Evolutionary conservation across 2,113 vertebrate species (phyloP).

Genomic region (Poeciliopsis occidentalis): DNA sequence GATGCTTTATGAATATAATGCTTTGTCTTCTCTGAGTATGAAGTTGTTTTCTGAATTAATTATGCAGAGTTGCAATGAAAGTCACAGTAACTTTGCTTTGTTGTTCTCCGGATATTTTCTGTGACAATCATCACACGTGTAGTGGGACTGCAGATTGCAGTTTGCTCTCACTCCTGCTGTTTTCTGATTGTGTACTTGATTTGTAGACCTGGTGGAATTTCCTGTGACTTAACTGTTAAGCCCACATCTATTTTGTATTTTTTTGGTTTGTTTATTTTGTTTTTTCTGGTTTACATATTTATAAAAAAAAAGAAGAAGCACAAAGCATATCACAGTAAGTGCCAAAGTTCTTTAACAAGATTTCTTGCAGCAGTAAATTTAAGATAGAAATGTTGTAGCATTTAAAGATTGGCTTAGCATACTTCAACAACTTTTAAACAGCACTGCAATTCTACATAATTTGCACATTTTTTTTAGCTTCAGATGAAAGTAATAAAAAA

Average conservation of each 20-base stretch:
- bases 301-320: not conserved
- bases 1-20: too few species aligned
- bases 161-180: conserved; percentile 6
- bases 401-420: not conserved
- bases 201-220: not conserved
- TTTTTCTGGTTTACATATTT: not conserved
- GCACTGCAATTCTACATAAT: not conserved
- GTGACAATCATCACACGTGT: not conserved
- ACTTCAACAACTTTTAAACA: not conserved
- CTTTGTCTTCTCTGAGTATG: not conserved
- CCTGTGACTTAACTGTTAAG: conserved; percentile 18
- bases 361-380: not conserved
- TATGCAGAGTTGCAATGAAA: not conserved
- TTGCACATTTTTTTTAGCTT: not conserved
- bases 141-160: not conserved
- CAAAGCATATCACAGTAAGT: conserved; percentile 5
- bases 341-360: not conserved
- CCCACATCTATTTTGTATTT: not conserved
- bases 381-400: not conserved
- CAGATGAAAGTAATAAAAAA: not conserved
- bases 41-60: not conserved
- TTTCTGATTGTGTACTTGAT: not conserved
- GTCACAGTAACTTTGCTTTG: not conserved
- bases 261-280: not conserved
- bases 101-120: not conserved